Evolutionary conservation across 2,888 invertebrate species (phyloP).

Genomic region (Noctua pronuba): DNA sequence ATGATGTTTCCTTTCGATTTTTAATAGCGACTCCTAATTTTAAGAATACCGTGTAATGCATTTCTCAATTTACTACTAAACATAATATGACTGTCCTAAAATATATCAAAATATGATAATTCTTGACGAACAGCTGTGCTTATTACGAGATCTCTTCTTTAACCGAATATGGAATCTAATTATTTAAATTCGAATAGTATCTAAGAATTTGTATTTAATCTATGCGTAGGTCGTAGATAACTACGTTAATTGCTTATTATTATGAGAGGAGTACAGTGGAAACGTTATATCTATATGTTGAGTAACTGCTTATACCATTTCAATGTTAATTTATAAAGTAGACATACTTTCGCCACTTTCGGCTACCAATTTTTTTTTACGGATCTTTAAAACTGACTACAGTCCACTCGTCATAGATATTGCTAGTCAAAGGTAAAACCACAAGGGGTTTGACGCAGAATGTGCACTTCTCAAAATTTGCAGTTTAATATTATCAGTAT

Average conservation of each 20-base stretch:
- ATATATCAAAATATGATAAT: neutral
- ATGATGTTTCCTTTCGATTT: neutral
- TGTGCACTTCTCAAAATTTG: too few species aligned
- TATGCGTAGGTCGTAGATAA: neutral
- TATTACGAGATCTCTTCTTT: neutral
- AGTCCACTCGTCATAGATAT: neutral
- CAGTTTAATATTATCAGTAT: too few species aligned
- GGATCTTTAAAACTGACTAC: neutral
- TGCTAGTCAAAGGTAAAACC: neutral
- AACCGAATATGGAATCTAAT: neutral
- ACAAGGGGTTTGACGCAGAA: too few species aligned
- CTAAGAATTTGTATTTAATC: neutral
- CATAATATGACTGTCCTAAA: neutral
- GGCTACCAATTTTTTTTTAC: neutral
- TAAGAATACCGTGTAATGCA: neutral
- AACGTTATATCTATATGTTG: neutral
- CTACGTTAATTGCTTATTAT: neutral
- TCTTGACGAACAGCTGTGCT: neutral
- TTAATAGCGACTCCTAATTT: neutral
- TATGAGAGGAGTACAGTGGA: neutral
- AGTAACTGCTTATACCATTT: neutral
- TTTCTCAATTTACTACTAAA: neutral
- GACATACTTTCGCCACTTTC: neutral
- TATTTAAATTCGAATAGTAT: neutral
- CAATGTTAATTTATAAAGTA: neutral